Percentiles rank a stretch among this genome's conserved stretches.
Conservation (phyloP, 2,797 vertebrate genomes). For the Darevskia mixta region DNA sequence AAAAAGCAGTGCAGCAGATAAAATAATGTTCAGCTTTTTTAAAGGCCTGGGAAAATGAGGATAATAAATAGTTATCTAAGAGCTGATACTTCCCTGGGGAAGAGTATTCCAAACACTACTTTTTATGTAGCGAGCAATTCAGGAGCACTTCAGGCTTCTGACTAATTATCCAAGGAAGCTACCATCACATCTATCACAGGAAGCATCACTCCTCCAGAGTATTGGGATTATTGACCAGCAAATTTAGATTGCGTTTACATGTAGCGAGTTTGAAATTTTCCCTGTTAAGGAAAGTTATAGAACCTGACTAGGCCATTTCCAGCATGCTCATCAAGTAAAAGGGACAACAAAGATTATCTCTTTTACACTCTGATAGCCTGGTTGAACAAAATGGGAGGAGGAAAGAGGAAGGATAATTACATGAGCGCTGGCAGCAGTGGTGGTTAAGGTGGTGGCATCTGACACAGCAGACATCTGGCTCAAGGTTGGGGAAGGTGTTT, state of each 20-base stretch:
- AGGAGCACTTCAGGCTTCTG: background rate
- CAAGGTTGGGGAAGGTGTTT: conserved; percentile 90
- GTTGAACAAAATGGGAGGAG: conserved; percentile 57
- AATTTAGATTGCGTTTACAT: background rate
- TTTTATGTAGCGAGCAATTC: background rate
- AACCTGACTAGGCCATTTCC: conserved; percentile 6
- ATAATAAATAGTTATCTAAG: background rate
- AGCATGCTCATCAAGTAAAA: conserved; percentile 61
- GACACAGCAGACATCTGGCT: conserved; percentile 85
- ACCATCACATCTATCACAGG: background rate
- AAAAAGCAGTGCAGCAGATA: background rate
- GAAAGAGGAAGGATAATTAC: conserved; percentile 86
- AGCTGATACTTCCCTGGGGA: background rate
- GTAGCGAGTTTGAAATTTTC: background rate
- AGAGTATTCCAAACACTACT: background rate
- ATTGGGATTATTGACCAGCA: background rate
- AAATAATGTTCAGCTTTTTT: background rate
- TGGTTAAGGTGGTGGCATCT: conserved; percentile 81
- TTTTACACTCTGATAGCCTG: conserved; percentile 64
- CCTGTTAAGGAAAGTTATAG: background rate
- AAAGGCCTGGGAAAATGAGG: background rate
- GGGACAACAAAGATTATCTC: conserved; percentile 21
- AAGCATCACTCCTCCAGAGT: background rate
- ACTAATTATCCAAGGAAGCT: background rate
- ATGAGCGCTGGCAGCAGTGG: conserved; percentile 85